Percentiles rank a stretch among this genome's conserved stretches.
Evolutionary conservation across 2,797 vertebrate species (phyloP).

Genomic region (Sphenopsis melanotis): DNA sequence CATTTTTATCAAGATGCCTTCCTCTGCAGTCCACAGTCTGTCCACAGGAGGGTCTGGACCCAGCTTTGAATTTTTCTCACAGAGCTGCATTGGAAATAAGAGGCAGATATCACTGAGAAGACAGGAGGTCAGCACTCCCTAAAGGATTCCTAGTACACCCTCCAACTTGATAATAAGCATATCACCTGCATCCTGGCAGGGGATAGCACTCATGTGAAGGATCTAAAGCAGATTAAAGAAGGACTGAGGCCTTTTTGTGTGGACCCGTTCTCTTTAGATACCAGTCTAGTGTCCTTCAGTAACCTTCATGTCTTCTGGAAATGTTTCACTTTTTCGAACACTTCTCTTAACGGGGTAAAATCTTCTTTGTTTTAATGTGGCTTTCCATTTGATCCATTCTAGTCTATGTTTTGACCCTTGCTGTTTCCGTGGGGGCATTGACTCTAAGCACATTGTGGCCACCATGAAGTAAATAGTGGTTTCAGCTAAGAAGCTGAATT

Average conservation of each 20-base stretch:
- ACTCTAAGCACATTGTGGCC: background rate
- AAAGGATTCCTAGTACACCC: background rate
- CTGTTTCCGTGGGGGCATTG: background rate
- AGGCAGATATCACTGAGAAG: background rate
- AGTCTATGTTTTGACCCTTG: background rate
- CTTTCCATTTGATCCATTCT: background rate
- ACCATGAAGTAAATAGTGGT: background rate
- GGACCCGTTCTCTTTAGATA: background rate
- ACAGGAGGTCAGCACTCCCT: background rate
- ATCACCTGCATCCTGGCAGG: background rate
- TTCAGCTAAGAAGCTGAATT: background rate
- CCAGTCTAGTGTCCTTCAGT: background rate
- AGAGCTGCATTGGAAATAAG: background rate
- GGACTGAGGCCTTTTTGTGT: background rate
- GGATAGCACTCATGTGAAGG: background rate
- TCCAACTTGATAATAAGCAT: background rate
- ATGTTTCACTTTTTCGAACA: background rate
- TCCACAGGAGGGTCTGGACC: background rate
- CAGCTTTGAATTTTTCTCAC: background rate
- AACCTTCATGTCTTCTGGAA: background rate
- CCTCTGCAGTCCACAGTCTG: background rate
- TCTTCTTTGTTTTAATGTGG: background rate
- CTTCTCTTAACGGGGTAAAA: background rate
- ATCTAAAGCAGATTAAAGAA: background rate
- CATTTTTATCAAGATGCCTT: background rate